Conservation (phyloP, 2,888 invertebrate genomes). For the Notodonta ziczac region DNA sequence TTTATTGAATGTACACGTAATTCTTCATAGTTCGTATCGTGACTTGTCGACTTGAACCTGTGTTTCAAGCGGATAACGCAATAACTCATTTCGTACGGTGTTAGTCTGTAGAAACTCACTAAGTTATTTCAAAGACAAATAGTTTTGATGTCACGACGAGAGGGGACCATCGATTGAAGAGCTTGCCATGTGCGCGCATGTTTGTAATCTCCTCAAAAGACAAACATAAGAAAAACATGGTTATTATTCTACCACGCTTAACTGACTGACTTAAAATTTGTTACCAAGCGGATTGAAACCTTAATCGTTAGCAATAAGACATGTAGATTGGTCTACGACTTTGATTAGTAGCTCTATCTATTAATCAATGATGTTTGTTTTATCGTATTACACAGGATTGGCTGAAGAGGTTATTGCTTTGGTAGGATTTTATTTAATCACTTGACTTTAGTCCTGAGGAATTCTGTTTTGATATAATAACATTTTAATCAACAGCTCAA, state of each 20-base stretch:
- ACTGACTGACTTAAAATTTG: constrained; percentile 17
- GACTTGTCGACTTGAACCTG: constrained; percentile 53
- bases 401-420: too few relatives aligned
- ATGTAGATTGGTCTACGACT: neutral
- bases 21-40: constrained; percentile 33
- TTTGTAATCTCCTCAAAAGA: constrained; percentile 79
- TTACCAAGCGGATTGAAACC: constrained; percentile 32
- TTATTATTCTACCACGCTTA: constrained; percentile 56
- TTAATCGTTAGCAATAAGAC: constrained; percentile 15
- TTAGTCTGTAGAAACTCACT: constrained; percentile 64
- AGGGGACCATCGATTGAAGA: constrained; percentile 69
- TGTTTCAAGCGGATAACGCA: constrained; percentile 61
- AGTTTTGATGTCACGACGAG: constrained; percentile 70
- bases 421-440: too few relatives aligned
- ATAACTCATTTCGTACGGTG: constrained; percentile 61
- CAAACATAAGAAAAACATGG: constrained; percentile 79
- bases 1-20: neutral
- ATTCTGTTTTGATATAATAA: too few relatives aligned
- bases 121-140: constrained; percentile 79
- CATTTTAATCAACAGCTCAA: neutral
- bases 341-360: too few relatives aligned
- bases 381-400: too few relatives aligned
- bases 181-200: constrained; percentile 64
- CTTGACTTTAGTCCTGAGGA: too few relatives aligned
- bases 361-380: too few relatives aligned